Conservation (phyloP, 1,140 invertebrate genomes). For the Theocolax elegans region DNA sequence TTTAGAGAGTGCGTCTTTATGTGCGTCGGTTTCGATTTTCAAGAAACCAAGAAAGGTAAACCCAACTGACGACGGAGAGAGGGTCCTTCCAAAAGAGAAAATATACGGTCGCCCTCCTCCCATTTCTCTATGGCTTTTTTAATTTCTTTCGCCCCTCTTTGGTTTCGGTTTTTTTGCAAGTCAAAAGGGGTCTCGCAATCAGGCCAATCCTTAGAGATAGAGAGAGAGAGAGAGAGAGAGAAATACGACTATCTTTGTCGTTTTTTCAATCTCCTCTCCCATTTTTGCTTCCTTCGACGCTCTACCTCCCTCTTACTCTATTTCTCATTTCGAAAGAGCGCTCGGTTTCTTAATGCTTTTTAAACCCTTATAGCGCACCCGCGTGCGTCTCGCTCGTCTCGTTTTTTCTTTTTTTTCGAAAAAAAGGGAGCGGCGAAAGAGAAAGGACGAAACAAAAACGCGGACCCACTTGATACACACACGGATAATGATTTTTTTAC, state of each 20-base stretch:
- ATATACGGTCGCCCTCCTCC: background rate
- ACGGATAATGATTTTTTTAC: too few species aligned
- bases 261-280: constrained; percentile 6
- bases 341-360: background rate
- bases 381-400: background rate
- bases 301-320: background rate
- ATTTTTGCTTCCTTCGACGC: background rate
- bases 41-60: background rate
- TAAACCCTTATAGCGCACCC: background rate
- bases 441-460: background rate
- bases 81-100: background rate
- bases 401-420: background rate
- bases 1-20: background rate
- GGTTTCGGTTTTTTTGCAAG: background rate
- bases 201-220: background rate
- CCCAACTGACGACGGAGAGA: background rate
- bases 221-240: background rate
- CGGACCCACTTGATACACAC: too few species aligned
- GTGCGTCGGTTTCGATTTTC: background rate
- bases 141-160: background rate
- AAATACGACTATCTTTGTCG: background rate
- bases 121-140: background rate
- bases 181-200: background rate
- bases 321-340: constrained; percentile 1
- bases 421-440: background rate